These are phyloP conservation scores for Aspidiotus rigidus DNA, from an alignment of 2,888 invertebrate species.

Conservation along the genomic window DNA sequence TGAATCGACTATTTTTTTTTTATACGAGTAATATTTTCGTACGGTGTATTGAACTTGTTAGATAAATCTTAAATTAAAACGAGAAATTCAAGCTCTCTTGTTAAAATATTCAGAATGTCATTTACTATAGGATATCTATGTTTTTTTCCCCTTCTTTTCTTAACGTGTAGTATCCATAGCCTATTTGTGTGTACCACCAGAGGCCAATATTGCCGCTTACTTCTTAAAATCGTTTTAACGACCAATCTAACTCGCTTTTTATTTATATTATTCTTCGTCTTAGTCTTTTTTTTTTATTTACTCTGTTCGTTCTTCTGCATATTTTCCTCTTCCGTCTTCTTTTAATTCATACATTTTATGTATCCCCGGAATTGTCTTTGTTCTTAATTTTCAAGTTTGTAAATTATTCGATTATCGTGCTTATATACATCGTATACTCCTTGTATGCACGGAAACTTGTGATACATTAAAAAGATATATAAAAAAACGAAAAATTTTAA, in stretches of 20 bases:
- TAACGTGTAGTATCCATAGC: conserved; percentile 10
- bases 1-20: conserved; percentile 16
- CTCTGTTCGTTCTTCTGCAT: conserved; percentile 1
- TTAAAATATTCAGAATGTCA: conserved; percentile 31
- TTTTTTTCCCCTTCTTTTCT: neutral
- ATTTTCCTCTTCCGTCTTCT: conserved; percentile 7
- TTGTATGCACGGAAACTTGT: neutral
- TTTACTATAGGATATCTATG: conserved; percentile 22
- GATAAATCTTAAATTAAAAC: conserved; percentile 32
- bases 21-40: conserved; percentile 20
- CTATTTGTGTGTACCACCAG: conserved; percentile 26
- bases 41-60: conserved; percentile 33
- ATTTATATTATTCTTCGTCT: conserved; percentile 7
- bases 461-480: conserved; percentile 11
- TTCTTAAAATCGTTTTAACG: conserved; percentile 23
- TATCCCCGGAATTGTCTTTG: conserved; percentile 2
- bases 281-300: conserved; percentile 7
- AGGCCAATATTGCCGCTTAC: conserved; percentile 30
- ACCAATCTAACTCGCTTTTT: conserved; percentile 21
- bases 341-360: conserved; percentile 2
- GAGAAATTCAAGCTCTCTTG: conserved; percentile 30
- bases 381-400: conserved; percentile 12
- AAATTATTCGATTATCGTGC: conserved; percentile 17
- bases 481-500: conserved; percentile 5
- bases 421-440: neutral